A percentile compares a stretch with the other conserved stretches of the same genome.
Evolutionary conservation across 2,113 vertebrate species (phyloP).

Genomic region (Pseudopodoces humilis): DNA sequence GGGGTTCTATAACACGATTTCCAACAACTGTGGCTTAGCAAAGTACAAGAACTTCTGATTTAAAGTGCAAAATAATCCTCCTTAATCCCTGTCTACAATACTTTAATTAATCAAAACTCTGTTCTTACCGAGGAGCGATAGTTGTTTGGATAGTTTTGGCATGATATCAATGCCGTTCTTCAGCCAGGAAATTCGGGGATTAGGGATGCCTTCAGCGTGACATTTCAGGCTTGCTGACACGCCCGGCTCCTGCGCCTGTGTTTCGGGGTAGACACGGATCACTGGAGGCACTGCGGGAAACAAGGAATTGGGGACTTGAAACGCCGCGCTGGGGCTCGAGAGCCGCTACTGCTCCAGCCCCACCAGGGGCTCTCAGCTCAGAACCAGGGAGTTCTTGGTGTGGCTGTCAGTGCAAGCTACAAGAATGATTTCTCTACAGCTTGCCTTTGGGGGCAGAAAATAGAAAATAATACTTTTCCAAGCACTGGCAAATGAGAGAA

Average conservation of each 20-base stretch:
- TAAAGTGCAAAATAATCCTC: constrained; percentile 7
- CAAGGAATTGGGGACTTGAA: neutral
- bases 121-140: constrained; percentile 86
- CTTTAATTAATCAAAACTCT: neutral
- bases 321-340: fast-evolving
- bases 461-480: neutral
- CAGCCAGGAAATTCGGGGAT: constrained; percentile 90
- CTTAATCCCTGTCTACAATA: neutral
- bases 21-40: neutral
- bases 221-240: constrained; percentile 89
- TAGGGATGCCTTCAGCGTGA: constrained; percentile 92
- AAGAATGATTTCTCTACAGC: neutral
- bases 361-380: fast-evolving
- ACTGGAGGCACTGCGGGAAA: constrained; percentile 88
- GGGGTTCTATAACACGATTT: neutral
- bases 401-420: neutral
- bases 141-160: constrained; percentile 87
- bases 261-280: constrained; percentile 94
- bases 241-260: constrained; percentile 93
- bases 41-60: neutral
- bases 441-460: neutral
- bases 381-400: fast-evolving
- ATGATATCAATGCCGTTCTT: constrained; percentile 92
- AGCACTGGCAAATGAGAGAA: neutral
- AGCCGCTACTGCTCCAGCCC: fast-evolving